Percentiles rank a stretch among this genome's conserved stretches.
Evolutionary conservation across 2,888 invertebrate species (phyloP).

Genomic region (Chymomyza procnemis): DNA sequence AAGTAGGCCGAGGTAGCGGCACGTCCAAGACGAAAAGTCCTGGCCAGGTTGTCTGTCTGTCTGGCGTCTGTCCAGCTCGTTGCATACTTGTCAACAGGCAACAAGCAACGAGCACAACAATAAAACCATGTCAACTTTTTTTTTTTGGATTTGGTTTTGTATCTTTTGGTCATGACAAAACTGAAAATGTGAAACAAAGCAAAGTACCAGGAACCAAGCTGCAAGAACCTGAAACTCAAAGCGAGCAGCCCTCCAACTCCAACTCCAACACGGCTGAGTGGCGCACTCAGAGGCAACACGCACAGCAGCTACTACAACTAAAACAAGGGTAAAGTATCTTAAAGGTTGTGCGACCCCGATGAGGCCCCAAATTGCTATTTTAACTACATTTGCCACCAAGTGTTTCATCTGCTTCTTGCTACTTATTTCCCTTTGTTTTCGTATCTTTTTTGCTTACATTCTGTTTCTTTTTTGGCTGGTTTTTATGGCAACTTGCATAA

Average conservation of each 20-base stretch:
- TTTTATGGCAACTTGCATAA: neutral
- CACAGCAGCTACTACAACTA: constrained; percentile 34
- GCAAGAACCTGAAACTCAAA: constrained; percentile 15
- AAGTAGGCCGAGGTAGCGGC: constrained; percentile 32
- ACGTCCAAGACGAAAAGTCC: constrained; percentile 30
- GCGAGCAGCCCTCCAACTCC: neutral
- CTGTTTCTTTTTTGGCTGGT: neutral
- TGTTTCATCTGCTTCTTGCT: constrained; percentile 44
- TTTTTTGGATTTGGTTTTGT: constrained; percentile 12
- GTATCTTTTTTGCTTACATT: constrained; percentile 12
- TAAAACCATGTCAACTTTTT: neutral
- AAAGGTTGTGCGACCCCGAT: neutral
- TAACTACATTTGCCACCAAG: constrained; percentile 42
- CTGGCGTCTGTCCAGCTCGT: constrained; percentile 6
- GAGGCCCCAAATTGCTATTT: constrained; percentile 54
- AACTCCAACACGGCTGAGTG: neutral
- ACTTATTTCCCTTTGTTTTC: constrained; percentile 37
- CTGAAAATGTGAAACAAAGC: constrained; percentile 49
- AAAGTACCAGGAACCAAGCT: constrained; percentile 17
- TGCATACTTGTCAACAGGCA: constrained; percentile 42
- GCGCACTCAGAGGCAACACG: constrained; percentile 35
- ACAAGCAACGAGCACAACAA: neutral
- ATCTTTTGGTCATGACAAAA: constrained; percentile 42
- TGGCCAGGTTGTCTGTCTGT: neutral
- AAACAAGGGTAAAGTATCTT: neutral